Percentiles rank a stretch among this genome's conserved stretches.
These are phyloP conservation scores for Melinaea menophilus DNA, from an alignment of 2,888 invertebrate genomes.

Conservation along the genomic window DNA sequence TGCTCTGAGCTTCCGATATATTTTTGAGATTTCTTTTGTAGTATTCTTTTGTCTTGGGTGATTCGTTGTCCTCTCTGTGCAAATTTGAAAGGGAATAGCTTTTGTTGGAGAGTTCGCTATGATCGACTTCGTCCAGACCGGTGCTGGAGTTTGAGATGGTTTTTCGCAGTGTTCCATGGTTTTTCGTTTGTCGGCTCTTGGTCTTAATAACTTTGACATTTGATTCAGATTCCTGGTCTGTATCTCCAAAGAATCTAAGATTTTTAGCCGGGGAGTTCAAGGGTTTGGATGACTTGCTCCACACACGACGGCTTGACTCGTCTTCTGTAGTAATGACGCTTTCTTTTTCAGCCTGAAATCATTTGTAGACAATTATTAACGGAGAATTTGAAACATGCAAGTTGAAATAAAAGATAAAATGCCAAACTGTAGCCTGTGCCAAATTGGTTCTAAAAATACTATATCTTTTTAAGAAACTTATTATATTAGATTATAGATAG, in stretches of 20 bases:
- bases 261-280: conserved; percentile 79
- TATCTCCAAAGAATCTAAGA: conserved; percentile 90
- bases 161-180: conserved; percentile 59
- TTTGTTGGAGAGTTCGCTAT: conserved; percentile 56
- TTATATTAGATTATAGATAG: too few relatives aligned
- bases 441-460: too few relatives aligned
- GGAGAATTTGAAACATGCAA: too few relatives aligned
- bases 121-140: conserved; percentile 66
- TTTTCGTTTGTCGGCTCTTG: conserved; percentile 48
- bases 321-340: conserved; percentile 78
- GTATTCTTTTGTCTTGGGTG: conserved; percentile 54
- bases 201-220: conserved; percentile 63
- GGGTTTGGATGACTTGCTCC: conserved; percentile 53
- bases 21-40: conserved; percentile 77
- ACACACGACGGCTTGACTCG: conserved; percentile 64
- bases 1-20: conserved; percentile 74
- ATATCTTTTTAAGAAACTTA: too few relatives aligned
- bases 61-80: conserved; percentile 57
- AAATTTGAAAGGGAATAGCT: conserved; percentile 69
- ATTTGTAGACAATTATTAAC: conserved; percentile 1
- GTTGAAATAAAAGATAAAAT: too few relatives aligned
- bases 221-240: conserved; percentile 85
- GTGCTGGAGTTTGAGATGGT: conserved; percentile 69
- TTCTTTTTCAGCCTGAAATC: conserved; percentile 65
- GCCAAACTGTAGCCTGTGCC: too few relatives aligned